Base-by-base conservation (phyloP, 2,888 invertebrate genomes). In the Cataglyphis altisquamis region DNA sequence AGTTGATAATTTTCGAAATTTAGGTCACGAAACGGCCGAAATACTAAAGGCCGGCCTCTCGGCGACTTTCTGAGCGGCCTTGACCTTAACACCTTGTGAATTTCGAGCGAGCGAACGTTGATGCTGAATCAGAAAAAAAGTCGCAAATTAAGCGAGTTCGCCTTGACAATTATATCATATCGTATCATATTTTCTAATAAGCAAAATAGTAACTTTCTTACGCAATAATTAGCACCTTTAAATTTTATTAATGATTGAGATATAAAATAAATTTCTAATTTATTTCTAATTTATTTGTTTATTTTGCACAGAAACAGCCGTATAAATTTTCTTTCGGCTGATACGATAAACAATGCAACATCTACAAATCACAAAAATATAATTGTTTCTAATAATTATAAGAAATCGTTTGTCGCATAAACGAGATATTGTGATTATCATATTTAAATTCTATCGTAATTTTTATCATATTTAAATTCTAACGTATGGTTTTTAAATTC, bases 51-150 rank as follows among this genome's bases (percentile, higher is more conserved):
- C 68, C 39, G 8, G 52, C 18, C 10, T n/a, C 48, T 39, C 18
- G 15, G 9, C 21, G 18, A n/a, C 25, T 84, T 85, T 82, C 62
- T 57, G 81, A 66, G 29, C 45, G 66, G 60, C 73, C 89, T 89
- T 88, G 88, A 88, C 81, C 86, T 77, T 75, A 85, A 45, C 73
- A 84, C 45, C 77, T 88, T 52, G 82, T 82, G 74, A 88, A 89
- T 89, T 88, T 87, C 83, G 82, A 82, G 12, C 64, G 60, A 64
- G 15, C 60, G 10, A 73, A 25, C 21, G 39, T 29, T 45, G 73
- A 81, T 81, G 68, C 70, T 18, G 72, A 72, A 84, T 21, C 39
- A 64, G 10, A 45, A 15, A 10, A 10, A 45, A 41, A 84, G 67
- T 45, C 21, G 60, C 70, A 8, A 68, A 78, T 78, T 78, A 70